A percentile compares a stretch with the other conserved stretches of the same genome.
Evolutionary conservation across 2,797 vertebrate species (phyloP).

Genomic region (Eulemur mongoz): DNA sequence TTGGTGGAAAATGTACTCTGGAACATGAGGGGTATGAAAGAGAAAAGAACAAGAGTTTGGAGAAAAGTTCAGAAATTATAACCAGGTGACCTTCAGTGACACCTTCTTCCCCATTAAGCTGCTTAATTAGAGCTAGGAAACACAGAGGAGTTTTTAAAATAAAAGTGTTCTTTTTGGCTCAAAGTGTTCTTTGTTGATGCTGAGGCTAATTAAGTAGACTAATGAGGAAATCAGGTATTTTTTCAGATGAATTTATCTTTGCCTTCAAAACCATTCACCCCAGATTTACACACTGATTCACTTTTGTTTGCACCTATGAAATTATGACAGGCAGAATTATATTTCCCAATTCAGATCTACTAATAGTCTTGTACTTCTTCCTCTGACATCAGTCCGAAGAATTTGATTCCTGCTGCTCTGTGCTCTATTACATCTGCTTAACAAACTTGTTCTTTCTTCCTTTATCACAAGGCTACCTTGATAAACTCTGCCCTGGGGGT

Average conservation of each 20-base stretch:
- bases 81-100: not conserved
- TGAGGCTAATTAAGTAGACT: not conserved
- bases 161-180: not conserved
- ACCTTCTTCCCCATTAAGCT: not conserved
- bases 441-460: not conserved
- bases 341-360: not conserved
- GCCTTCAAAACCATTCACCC: not conserved
- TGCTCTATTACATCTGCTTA: not conserved
- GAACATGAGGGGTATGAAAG: not conserved
- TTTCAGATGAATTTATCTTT: not conserved
- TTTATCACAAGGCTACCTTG: not conserved
- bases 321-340: not conserved
- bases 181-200: not conserved
- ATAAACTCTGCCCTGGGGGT: not conserved
- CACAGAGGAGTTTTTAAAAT: not conserved
- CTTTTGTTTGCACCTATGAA: not conserved
- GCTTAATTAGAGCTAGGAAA: not conserved
- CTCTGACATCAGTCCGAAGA: not conserved
- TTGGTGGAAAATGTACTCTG: not conserved
- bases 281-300: not conserved
- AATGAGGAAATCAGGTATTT: not conserved
- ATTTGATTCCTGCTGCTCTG: not conserved
- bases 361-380: not conserved
- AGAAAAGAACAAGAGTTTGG: not conserved
- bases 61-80: not conserved